Evolutionary conservation across 1,140 invertebrate species (phyloP).

Genomic region (Antheraea pernyi): DNA sequence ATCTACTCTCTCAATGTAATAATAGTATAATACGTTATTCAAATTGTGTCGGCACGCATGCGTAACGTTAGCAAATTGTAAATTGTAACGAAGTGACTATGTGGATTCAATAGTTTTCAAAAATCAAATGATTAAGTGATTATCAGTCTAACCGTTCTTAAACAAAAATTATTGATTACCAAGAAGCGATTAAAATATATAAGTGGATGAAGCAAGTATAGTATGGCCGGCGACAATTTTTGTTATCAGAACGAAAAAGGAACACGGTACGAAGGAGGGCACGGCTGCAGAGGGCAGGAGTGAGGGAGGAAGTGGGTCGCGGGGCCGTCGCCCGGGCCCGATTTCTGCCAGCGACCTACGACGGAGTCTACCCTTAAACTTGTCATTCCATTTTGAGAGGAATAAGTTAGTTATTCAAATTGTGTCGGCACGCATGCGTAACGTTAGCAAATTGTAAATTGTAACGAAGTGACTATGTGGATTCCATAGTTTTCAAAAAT

Average conservation of each 20-base stretch:
- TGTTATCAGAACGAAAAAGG: slow-evolving; percentile 62
- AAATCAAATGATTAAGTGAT: no score
- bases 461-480: no score
- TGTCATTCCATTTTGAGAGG: slow-evolving; percentile 32
- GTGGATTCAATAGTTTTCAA: no score
- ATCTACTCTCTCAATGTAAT: background rate
- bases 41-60: no score
- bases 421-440: no score
- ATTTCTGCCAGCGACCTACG: slow-evolving; percentile 43
- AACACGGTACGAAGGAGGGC: slow-evolving; percentile 39
- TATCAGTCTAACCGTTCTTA: no score
- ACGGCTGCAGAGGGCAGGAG: slow-evolving; percentile 29
- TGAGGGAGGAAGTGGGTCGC: slow-evolving; percentile 63
- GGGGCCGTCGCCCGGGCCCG: slow-evolving; percentile 62
- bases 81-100: no score
- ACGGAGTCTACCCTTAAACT: slow-evolving; percentile 44
- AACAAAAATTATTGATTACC: no score
- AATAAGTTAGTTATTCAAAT: slow-evolving; percentile 14
- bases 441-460: no score
- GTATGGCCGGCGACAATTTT: slow-evolving; percentile 30
- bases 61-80: no score
- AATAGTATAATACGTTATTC: background rate
- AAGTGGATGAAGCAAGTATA: background rate
- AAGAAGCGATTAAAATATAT: no score
- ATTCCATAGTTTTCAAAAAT: no score